Evolutionary conservation across 2,113 vertebrate species (phyloP).

Genomic region (Carettochelys insculpta): DNA sequence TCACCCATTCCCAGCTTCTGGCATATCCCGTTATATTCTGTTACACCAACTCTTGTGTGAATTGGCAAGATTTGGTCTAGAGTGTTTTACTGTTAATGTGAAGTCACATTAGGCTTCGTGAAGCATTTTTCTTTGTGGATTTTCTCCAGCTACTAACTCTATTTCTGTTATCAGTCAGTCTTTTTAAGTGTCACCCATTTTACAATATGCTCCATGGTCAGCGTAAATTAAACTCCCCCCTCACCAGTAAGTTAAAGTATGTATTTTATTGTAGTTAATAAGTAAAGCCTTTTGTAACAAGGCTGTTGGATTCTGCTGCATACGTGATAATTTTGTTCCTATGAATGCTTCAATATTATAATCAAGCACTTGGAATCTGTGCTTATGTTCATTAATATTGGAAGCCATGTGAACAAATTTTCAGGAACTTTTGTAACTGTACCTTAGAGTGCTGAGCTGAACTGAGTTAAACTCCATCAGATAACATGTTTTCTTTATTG

Average conservation of each 20-base stretch:
- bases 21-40: constrained; percentile 14
- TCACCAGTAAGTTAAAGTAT: background rate
- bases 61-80: constrained; percentile 31
- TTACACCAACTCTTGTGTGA: background rate
- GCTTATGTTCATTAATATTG: background rate
- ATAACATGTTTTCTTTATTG: background rate
- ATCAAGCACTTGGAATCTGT: constrained; percentile 13
- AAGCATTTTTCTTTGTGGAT: constrained; percentile 39
- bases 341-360: constrained; percentile 30
- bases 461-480: background rate
- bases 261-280: background rate
- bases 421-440: background rate
- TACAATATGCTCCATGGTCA: background rate
- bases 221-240: background rate
- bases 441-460: background rate
- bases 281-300: constrained; percentile 45
- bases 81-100: constrained; percentile 58
- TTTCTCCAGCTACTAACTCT: constrained; percentile 45
- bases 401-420: background rate
- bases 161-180: constrained; percentile 52
- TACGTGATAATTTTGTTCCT: constrained; percentile 38
- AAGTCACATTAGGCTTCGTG: constrained; percentile 52
- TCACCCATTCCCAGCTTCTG: background rate
- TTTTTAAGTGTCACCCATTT: constrained; percentile 35
- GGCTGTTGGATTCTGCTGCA: constrained; percentile 49